Base-by-base conservation (phyloP, 2,888 invertebrate genomes). In the Hyles lineata region DNA sequence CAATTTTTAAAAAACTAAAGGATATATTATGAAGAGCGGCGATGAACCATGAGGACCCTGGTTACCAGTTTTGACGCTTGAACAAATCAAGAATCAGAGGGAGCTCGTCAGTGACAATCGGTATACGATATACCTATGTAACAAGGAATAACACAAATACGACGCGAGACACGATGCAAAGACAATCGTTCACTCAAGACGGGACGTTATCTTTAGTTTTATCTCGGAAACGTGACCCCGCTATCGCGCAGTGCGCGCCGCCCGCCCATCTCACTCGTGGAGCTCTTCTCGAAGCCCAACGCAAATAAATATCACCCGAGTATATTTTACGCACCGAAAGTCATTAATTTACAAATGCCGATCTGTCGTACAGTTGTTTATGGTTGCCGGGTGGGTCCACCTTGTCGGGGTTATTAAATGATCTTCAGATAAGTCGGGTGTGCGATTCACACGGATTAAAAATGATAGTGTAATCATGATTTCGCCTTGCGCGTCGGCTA, bases 201-300 rank as follows among this genome's bases (percentile, higher is more conserved):
- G 89, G 77, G 78, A 60, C 77, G 82, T 91, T 94, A 94, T 94
- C 94, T 88, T 60, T 25, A 70, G 80, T 83, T 86, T 92, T 94
- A 94, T 94, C 94, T 90, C 76, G 79, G 84, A 90, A 91, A 92
- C 93, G 93, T 92, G 94, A 94, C 94, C 94, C 89, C 88, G 79
- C 89, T 94, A 93, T 94, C 94, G 80, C 72, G 84, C 79, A 84
- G 63, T 74, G 83, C 84, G 76, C 86, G 80, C 88, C 90, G 90
- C 91, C 92, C 92, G 90, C 91, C 91, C 92, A 91, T 91, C 91
- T 88, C 87, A 85, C 87, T 84, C 81, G 80, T 80, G 83, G 81
- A 80, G 79, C 83, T 86, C 85, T 82, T 82, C 82, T 83, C 80
- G 79, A 80, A 78, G 74, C 76, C 77, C 82, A 84, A 86, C 84